A percentile compares a stretch with the other conserved stretches of the same genome.
Evolutionary conservation across 2,888 invertebrate species (phyloP).

Genomic region (Melipona beecheii): DNA sequence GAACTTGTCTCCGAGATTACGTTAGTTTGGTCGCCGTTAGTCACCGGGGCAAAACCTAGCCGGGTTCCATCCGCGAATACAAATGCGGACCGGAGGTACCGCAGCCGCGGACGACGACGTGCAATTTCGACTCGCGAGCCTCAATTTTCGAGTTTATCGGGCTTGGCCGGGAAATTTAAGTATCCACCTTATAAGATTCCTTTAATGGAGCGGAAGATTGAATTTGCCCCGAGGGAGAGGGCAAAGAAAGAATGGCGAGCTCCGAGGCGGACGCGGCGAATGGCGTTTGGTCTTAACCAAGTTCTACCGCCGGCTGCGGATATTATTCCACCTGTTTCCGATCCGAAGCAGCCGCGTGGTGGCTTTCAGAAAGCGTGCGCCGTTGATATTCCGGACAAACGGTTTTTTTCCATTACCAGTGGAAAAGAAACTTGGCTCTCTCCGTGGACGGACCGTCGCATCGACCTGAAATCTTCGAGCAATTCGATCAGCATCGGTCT

Average conservation of each 20-base stretch:
- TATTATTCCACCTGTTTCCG: constrained; percentile 49
- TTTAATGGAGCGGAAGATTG: constrained; percentile 55
- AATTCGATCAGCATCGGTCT: constrained; percentile 60
- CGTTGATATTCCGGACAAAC: constrained; percentile 19
- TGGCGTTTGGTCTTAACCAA: constrained; percentile 20
- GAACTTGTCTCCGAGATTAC: constrained; percentile 35
- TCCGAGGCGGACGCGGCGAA: not conserved
- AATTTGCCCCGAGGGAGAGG: constrained; percentile 36
- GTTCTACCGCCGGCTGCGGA: constrained; percentile 7
- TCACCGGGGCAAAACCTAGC: not conserved
- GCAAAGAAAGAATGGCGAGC: constrained; percentile 17
- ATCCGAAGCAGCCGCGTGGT: constrained; percentile 6
- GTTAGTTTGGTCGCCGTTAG: constrained; percentile 29
- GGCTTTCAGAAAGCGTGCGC: not conserved
- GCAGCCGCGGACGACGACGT: not conserved
- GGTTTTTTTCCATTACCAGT: constrained; percentile 44
- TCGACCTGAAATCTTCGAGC: constrained; percentile 54
- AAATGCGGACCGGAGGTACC: constrained; percentile 11
- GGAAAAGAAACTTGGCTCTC: constrained; percentile 16
- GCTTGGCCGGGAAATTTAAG: constrained; percentile 27
- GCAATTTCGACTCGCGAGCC: not conserved
- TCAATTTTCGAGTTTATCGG: constrained; percentile 48
- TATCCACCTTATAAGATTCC: constrained; percentile 26
- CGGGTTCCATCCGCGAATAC: constrained; percentile 26
- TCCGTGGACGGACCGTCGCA: constrained; percentile 32